Base-by-base conservation (phyloP, 2,113 vertebrate genomes). In the Poicephalus gulielmi region DNA sequence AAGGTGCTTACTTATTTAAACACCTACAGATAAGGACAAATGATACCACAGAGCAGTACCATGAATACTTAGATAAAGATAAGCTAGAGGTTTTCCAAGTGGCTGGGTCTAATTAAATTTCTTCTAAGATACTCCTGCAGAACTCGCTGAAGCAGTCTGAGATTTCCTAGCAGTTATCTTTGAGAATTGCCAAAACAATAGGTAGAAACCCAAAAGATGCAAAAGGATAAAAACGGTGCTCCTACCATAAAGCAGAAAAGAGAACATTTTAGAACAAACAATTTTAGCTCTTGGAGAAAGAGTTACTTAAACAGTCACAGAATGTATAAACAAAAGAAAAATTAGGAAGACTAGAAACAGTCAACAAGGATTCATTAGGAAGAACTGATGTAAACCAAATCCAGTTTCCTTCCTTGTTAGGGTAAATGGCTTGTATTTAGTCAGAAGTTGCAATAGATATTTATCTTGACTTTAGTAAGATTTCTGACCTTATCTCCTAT, bases 1-100 rank as follows among this genome's bases (percentile, higher is more conserved):
- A 96, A 91, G 86, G 86, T 91, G 50, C 88, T 94, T 92, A 81
- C 55, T 94, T 95, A 94, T 95, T 95, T 93, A 97, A 95, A 92
- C 55, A 94, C 55, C 76, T 92, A 70, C 43, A 94, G 86, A 92
- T 97, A 97, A 90, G 73, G 73, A 91, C 43, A 71, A 92, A 92
- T 43, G 80, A 75, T 93, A 37, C 81, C 83, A 44, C 33, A 17
- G 79, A 92, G 50, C 64, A 81, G 23, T 6, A 14, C 22, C 55
- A 25, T 43, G 94, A 93, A 84, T 75, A 81, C 76, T 78, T 39
- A 79, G 59, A 74, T 77, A 92, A 86, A 80, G 78, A 90, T 76
- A 94, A 92, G 82, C 64, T 88, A 92, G 49, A 68, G 93, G 50
- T 68, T 96, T 94, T 94, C 68, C 39, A 81, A 88, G 62, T 63